Conservation (phyloP, 2,888 invertebrate genomes). For the Sepiola atlantica region DNA sequence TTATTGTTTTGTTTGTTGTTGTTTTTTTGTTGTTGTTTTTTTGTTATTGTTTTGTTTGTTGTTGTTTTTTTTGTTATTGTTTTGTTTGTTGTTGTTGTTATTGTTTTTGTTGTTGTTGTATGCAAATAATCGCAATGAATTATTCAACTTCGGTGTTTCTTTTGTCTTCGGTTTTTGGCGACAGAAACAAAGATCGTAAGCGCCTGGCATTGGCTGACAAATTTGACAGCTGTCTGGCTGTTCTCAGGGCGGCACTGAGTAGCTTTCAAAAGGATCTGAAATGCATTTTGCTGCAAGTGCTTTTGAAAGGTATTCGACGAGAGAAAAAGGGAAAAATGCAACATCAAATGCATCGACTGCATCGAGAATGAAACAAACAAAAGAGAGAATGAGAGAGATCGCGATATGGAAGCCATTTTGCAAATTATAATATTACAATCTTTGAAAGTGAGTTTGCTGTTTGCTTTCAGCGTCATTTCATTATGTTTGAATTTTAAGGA, state of each 20-base stretch:
- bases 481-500: neutral
- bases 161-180: neutral
- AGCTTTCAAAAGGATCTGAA: neutral
- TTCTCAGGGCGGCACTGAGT: neutral
- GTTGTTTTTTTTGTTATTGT: neutral
- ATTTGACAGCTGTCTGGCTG: constrained; percentile 11
- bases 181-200: neutral
- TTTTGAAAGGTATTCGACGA: neutral
- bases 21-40: neutral
- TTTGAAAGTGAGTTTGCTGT: neutral
- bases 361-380: neutral
- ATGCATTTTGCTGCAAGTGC: constrained; percentile 19
- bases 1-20: too few relatives aligned
- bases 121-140: neutral
- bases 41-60: too few relatives aligned
- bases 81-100: too few relatives aligned
- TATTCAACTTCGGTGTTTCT: neutral
- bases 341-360: neutral
- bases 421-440: neutral
- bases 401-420: neutral
- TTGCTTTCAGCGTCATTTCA: neutral
- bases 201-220: neutral
- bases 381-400: neutral
- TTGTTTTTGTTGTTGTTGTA: neutral
- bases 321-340: neutral